Conservation (phyloP, 2,797 vertebrate species). For the Psittacula derbiana region DNA sequence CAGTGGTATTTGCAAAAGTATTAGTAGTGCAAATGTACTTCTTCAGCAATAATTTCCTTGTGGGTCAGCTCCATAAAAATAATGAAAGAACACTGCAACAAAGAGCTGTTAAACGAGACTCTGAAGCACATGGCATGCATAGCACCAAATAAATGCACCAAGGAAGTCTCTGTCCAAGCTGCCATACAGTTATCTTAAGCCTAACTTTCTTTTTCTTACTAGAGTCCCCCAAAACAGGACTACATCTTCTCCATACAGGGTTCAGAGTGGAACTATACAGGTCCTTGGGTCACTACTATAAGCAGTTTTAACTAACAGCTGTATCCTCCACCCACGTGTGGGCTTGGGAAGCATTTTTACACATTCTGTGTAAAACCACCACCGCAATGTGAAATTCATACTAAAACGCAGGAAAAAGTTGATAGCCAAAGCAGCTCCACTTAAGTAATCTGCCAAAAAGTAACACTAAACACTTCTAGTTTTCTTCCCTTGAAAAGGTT, state of each 20-base stretch:
- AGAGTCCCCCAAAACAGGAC: neutral
- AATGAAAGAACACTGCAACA: neutral
- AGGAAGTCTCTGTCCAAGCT: neutral
- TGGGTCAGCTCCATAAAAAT: neutral
- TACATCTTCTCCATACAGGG: neutral
- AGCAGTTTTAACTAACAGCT: neutral
- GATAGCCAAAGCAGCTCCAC: neutral
- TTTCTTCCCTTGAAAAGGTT: conserved; percentile 20
- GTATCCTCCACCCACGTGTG: neutral
- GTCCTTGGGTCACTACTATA: neutral
- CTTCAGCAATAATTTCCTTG: neutral
- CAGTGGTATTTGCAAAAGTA: neutral
- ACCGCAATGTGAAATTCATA: neutral
- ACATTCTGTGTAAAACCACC: neutral
- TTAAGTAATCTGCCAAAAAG: neutral
- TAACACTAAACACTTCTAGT: neutral
- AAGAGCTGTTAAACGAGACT: neutral
- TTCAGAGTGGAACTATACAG: neutral
- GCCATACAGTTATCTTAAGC: neutral
- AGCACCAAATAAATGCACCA: neutral
- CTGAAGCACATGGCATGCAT: neutral
- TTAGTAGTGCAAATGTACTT: neutral
- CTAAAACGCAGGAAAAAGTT: neutral
- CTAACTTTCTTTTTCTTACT: neutral
- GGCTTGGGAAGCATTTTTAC: neutral